Base-by-base conservation (phyloP, 1,140 invertebrate species). In the Achroia grisella region DNA sequence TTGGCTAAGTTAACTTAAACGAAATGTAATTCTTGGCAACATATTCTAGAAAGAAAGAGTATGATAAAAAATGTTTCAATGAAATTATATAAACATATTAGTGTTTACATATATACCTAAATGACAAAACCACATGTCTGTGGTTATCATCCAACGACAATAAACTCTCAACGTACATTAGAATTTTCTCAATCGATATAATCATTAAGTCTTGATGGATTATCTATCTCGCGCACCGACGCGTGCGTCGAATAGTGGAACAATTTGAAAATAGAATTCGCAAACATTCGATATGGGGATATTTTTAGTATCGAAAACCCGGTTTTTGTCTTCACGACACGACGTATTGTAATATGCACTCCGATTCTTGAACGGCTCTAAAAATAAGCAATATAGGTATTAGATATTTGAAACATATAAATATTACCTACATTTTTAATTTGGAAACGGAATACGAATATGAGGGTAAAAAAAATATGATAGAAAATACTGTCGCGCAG, bases 201-300 rank as follows among this genome's bases (percentile, higher is more conserved):
- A 54, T 52, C 50, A 12, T 48, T 23, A 23, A 6, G 2, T 44
- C 35, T 41, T 56, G 50, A 44, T 58, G 48, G 35, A 68, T 57
- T 52, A 52, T 52, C 12, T 47, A 43, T 46, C 37, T 35, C 27
- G 34, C 58, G 34, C 43, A 51, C 13, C 54, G 44, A 55, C 56
- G 55, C 60, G 52, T 45, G 50, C 56, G 52, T 13, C 55, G 52
- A 54, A 69, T 65, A 75, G 56, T 69, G 47, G 52, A 75, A 74
- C 65, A 68, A 72, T 65, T 76, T 73, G 55, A 71, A 84, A 84
- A 84, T 84, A 84, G 77, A 77, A 69, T 77, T 78, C 65, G 71
- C 75, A 81, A 81, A 84, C 80, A 84, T 81, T 78, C 69, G 77
- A 84, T 84, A 81, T 68, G 70, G 61, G 68, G 70, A 64, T 84